Base-by-base conservation (phyloP, 2,888 invertebrate genomes). In the Scaptomyza reducta region DNA sequence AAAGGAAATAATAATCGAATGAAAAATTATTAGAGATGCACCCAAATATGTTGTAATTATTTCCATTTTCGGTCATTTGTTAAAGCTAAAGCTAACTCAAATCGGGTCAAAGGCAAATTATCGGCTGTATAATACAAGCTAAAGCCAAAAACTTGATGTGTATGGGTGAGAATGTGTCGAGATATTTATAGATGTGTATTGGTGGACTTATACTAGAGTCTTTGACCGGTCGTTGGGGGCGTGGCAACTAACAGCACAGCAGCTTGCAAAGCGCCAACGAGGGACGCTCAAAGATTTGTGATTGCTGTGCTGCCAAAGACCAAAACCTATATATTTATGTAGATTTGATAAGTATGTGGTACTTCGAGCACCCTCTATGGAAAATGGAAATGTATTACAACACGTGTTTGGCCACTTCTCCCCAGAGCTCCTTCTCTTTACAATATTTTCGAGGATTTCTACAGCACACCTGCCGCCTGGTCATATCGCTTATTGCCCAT, bases 401-500 rank as follows among this genome's bases (percentile, higher is more conserved):
- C 91, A 91, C 90, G 70, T 68, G 74, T 89, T 89, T 92, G 90
- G 92, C 91, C 90, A 89, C 92, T 92, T 92, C 91, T 91, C 91
- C 91, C 92, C 92, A 90, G 92, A 92, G 91, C 82, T 79, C 90
- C 77, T 83, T 87, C 80, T 89, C 74, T 89, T 84, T 77, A 71
- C 88, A 90, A 89, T 90, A 90, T 88, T 90, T 87, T 90, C 92
- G 92, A 92, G 92, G 92, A 92, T 91, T 92, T 92, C 92, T 92
- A 92, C 91, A 92, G 91, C 92, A 92, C 92, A 92, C 91, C 94
- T 94, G 93, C 94, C 93, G 93, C 93, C 93, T 94, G 94, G 94
- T 94, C 94, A 93, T 94, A 94, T 94, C 93, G 94, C 94, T 94
- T 94, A 89, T 94, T 94, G 94, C 94, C 94, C 94, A 94, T 94